Conservation (phyloP, 2,888 invertebrate species). For the Sarcophaga rosellei region DNA sequence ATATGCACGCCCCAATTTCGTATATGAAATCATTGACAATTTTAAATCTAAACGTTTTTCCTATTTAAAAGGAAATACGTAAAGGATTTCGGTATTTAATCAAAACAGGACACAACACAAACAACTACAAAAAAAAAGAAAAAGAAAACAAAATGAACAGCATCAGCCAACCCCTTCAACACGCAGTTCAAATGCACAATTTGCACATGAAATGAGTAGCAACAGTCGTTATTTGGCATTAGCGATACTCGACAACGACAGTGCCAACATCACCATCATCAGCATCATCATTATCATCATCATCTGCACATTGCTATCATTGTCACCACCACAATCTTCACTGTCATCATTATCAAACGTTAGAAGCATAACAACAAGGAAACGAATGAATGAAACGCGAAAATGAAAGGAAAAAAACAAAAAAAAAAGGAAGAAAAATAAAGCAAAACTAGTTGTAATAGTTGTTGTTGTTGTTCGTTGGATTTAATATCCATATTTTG, state of each 20-base stretch:
- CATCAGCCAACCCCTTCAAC: conserved; percentile 12
- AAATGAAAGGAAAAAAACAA: background rate
- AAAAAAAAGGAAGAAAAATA: background rate
- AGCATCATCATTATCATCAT: no score
- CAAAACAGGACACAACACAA: background rate
- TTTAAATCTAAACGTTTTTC: no score
- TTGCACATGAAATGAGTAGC: conserved; percentile 18
- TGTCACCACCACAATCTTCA: conserved; percentile 4
- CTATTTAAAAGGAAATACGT: no score
- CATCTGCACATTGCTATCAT: background rate
- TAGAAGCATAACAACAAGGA: conserved; percentile 45
- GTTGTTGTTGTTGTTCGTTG: conserved; percentile 22
- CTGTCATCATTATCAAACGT: conserved; percentile 24
- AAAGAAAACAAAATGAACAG: no score
- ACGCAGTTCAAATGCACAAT: conserved; percentile 19
- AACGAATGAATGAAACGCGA: conserved; percentile 25
- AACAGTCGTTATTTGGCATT: conserved; percentile 49
- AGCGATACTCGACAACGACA: conserved; percentile 27
- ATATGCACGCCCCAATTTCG: no score
- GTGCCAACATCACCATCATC: background rate
- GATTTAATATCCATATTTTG: conserved; percentile 67
- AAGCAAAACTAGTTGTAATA: conserved; percentile 39
- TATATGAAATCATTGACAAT: no score
- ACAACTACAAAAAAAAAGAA: no score
- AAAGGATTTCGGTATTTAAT: conserved; percentile 4